Percentiles rank a stretch among this genome's conserved stretches.
These are phyloP conservation scores for Liasis olivaceus DNA, from an alignment of 2,797 vertebrate genomes.

Conservation along the genomic window DNA sequence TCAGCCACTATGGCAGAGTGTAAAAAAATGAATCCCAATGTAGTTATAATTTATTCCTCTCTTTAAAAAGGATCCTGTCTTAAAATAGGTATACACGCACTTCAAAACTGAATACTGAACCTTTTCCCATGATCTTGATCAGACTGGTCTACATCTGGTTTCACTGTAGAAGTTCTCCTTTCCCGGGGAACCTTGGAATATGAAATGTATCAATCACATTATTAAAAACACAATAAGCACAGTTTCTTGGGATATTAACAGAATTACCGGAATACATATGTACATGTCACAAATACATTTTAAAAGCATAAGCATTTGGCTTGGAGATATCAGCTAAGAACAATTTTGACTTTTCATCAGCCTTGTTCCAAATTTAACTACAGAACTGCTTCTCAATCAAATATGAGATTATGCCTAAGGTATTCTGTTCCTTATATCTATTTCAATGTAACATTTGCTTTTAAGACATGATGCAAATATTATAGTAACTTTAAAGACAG, in stretches of 20 bases:
- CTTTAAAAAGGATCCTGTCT: background rate
- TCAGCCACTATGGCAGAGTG: background rate
- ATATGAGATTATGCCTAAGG: too few species aligned
- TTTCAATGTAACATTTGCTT: background rate
- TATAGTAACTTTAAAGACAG: background rate
- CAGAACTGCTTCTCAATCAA: background rate
- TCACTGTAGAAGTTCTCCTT: constrained; percentile 86
- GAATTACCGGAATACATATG: background rate
- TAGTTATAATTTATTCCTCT: background rate
- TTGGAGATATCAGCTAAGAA: background rate
- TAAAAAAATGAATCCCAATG: background rate
- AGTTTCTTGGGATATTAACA: background rate
- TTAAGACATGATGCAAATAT: background rate
- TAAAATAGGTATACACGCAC: background rate
- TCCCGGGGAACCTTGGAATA: constrained; percentile 91
- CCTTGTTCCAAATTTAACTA: background rate
- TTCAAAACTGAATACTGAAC: constrained; percentile 67
- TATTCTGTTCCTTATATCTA: background rate
- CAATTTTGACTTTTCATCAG: background rate
- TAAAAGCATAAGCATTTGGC: background rate
- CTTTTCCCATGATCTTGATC: constrained; percentile 97
- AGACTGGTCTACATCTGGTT: constrained; percentile 86
- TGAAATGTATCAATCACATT: constrained; percentile 67
- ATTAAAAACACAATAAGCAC: background rate
- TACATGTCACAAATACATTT: background rate